These are phyloP conservation scores for Himalopsyche japonica DNA, from an alignment of 2,888 invertebrate species.

Conservation along the genomic window DNA sequence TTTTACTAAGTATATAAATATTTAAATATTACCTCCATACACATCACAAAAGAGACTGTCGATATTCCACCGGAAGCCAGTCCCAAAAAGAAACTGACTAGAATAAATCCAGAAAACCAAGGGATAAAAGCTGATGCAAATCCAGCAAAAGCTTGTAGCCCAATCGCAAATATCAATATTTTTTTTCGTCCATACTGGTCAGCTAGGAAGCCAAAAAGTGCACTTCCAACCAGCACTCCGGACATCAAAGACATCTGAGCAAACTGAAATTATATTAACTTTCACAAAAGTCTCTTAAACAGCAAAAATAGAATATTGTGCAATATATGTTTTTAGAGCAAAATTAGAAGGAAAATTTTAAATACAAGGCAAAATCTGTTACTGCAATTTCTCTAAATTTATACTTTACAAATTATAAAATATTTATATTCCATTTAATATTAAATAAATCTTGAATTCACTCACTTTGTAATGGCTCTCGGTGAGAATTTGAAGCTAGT, in stretches of 20 bases:
- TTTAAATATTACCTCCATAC: slow-evolving; percentile 59
- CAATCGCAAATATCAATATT: slow-evolving; percentile 60
- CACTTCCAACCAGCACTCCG: slow-evolving; percentile 65
- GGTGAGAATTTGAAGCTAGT: too few species aligned
- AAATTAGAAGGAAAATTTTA: too few species aligned
- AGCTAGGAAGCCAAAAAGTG: slow-evolving; percentile 63
- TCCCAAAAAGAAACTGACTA: slow-evolving; percentile 61
- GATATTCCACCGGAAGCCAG: slow-evolving; percentile 66
- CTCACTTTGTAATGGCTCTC: too few species aligned
- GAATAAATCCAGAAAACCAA: slow-evolving; percentile 59
- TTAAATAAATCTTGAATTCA: too few species aligned
- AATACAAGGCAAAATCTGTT: too few species aligned
- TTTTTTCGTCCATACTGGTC: slow-evolving; percentile 66
- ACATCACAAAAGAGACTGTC: slow-evolving; percentile 68
- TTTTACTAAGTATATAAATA: too few species aligned
- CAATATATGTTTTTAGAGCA: too few species aligned
- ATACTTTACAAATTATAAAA: too few species aligned
- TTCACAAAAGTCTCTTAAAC: not conserved
- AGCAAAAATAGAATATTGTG: too few species aligned
- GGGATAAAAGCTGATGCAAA: slow-evolving; percentile 59
- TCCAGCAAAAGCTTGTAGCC: slow-evolving; percentile 59
- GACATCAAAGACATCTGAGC: slow-evolving; percentile 66
- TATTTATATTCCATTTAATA: too few species aligned
- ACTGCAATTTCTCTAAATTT: too few species aligned
- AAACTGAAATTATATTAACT: slow-evolving; percentile 48